Evolutionary conservation across 2,888 invertebrate genomes (phyloP).

Genomic region (Ctenicera cuprea): DNA sequence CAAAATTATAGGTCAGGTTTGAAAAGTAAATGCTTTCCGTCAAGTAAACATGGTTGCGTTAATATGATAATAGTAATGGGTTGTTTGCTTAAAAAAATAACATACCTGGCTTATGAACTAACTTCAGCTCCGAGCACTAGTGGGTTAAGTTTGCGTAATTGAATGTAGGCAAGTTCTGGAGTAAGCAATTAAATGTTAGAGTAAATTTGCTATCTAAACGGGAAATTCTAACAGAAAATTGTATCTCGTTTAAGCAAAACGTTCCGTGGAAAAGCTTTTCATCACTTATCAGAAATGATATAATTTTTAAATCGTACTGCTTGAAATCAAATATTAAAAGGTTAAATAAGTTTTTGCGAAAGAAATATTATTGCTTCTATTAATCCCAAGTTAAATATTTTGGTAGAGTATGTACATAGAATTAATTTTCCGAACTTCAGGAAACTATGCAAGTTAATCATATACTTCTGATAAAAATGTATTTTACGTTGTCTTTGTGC

Average conservation of each 20-base stretch:
- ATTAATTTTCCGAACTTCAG: too few species aligned
- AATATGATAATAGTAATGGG: constrained; percentile 1
- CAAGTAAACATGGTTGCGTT: neutral
- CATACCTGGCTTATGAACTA: constrained; percentile 1
- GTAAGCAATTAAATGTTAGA: constrained; percentile 16
- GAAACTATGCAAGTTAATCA: too few species aligned
- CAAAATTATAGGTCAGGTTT: too few species aligned
- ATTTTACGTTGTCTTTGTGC: neutral
- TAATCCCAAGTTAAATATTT: too few species aligned
- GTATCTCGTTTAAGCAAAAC: neutral
- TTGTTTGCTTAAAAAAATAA: constrained; percentile 20
- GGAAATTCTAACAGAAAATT: neutral
- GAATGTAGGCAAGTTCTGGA: constrained; percentile 17
- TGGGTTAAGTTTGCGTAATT: constrained; percentile 23
- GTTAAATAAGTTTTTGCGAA: too few species aligned
- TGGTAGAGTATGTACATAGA: too few species aligned
- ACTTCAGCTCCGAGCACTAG: neutral
- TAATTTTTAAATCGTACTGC: too few species aligned
- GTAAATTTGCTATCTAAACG: constrained; percentile 9
- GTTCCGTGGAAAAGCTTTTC: neutral
- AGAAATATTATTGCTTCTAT: too few species aligned
- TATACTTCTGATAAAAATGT: neutral
- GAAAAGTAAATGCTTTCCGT: neutral
- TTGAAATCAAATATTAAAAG: too few species aligned
- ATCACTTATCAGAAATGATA: neutral